Percentiles rank a stretch among this genome's conserved stretches.
phyloP scores from a whole-genome alignment of 2,888 invertebrate genomes.

The Trissonchulus sp. region DNA sequence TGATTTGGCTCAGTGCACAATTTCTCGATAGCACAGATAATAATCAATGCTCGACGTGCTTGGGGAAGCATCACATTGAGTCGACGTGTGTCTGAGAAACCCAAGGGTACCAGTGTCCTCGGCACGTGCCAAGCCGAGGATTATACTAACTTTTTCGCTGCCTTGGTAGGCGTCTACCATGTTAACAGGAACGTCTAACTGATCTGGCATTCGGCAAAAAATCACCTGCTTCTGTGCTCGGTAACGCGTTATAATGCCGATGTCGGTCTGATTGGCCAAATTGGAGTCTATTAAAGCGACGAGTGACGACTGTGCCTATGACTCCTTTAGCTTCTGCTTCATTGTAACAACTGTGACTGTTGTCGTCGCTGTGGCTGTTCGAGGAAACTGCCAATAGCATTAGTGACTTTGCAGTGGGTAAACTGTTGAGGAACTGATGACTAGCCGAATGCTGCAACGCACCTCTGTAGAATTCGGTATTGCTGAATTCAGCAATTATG shows the following conservation, averaged over 20 bases:
- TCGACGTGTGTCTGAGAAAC: slow-evolving; percentile 1
- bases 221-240: not conserved
- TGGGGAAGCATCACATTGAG: not conserved
- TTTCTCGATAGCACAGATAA: not conserved
- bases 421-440: not conserved
- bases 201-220: not conserved
- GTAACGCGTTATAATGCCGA: slow-evolving; percentile 2
- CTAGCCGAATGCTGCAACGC: not conserved
- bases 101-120: not conserved
- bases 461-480: not conserved
- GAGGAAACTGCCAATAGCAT: not conserved
- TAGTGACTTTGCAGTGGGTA: slow-evolving; percentile 5
- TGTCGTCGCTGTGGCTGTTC: not conserved
- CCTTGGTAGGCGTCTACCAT: slow-evolving; percentile 13
- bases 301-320: not conserved
- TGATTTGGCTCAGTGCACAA: not conserved
- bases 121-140: not conserved
- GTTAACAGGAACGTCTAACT: not conserved
- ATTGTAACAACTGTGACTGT: not conserved
- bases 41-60: not conserved
- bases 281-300: not conserved
- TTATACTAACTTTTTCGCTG: not conserved
- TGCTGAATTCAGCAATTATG: not conserved
- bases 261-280: not conserved
- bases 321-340: not conserved